phyloP scores from a whole-genome alignment of 2,113 vertebrate genomes.

The Pelecanoides urinatrix region DNA sequence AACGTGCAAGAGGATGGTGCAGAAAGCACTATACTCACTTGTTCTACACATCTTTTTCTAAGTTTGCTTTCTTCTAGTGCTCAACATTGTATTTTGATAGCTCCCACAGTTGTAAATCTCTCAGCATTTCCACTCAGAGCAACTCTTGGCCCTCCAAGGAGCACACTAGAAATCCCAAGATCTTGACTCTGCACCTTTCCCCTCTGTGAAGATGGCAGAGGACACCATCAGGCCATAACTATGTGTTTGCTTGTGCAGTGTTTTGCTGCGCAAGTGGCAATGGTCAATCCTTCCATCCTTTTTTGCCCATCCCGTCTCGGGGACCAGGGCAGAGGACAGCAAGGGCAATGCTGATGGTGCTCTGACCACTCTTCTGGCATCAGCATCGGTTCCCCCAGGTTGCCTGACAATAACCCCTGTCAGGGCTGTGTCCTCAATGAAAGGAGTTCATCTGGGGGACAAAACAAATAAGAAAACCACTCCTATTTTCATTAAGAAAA shows the following conservation, averaged over 20 bases:
- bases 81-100: neutral
- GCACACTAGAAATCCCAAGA: neutral
- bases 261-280: neutral
- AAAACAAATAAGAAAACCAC: neutral
- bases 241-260: accelerated
- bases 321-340: neutral
- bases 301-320: neutral
- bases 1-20: neutral
- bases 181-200: neutral
- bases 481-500: neutral
- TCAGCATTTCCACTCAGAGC: neutral
- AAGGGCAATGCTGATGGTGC: neutral
- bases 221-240: neutral
- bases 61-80: neutral
- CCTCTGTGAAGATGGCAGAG: neutral
- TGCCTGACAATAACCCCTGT: neutral
- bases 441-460: neutral
- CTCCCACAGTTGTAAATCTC: neutral
- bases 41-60: neutral
- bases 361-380: neutral
- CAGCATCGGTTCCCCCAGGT: neutral
- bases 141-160: neutral
- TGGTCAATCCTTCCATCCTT: neutral
- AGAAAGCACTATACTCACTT: neutral
- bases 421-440: accelerated